Base-by-base conservation (phyloP, 2,113 vertebrate genomes). In the Pristiophorus japonicus region DNA sequence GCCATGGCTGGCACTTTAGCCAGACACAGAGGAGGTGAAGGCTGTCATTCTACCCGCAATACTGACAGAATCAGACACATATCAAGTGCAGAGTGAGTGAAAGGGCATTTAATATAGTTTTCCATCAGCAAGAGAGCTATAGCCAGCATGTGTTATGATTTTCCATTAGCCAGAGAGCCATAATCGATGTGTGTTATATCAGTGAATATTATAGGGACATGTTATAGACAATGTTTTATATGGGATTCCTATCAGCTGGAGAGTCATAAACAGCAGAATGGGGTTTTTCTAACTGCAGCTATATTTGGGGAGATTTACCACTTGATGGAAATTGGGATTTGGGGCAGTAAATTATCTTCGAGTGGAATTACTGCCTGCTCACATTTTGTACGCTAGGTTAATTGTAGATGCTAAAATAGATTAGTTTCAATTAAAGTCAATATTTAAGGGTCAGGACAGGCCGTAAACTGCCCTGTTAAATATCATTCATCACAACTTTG, bases 351-450 rank as follows among this genome's bases (percentile, higher is more conserved):
- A 92, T 92, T 92, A 92, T 65, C 88, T 38, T 63, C 0, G 6
- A 62, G 88, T 92, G 87, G 55, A 59, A 91, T 91, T 62, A 59
- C 51, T n/a, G 87, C 51, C 87, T 59, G 87, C 51, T 90, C 87
- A 91, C 87, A 91, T 91, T 91, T 62, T 91, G n/a, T 91, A 62
- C 59, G 4, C 14, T 34, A 92, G 59, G 59, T 63, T 92, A 92
- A 92, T 92, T n/a, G 87, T 22, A n/a, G 34, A n/a, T 38, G 59
- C 59, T 63, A 92, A 92, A 92, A 92, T 92, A 92, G 30, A 91
- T 91, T 91, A 59, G 55, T 59, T 91, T 91, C 88, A 92, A 63
- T 92, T 63, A 38, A 63, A 92, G 88, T 92, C 88, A 63, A 92
- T 88, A 88, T 55, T 90, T 91, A 63, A 91, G 59, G 88, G 34